These are phyloP conservation scores for Ptychobarbus kaznakovi DNA, from an alignment of 2,797 vertebrate genomes.

Conservation along the genomic window DNA sequence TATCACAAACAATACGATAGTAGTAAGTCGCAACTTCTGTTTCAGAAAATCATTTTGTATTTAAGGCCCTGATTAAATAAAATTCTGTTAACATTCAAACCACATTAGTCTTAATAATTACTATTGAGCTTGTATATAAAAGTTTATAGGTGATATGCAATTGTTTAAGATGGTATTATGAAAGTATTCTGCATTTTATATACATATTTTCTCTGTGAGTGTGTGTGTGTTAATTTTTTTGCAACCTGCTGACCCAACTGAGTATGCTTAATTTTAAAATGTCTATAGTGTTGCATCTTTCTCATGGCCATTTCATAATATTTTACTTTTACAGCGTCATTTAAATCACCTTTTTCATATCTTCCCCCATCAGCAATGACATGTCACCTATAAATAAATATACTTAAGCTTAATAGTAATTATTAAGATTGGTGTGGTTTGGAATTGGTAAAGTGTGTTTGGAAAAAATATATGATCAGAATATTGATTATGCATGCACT, in stretches of 20 bases:
- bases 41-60: background rate
- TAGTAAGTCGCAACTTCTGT: background rate
- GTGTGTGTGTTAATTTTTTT: background rate
- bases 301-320: background rate
- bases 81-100: background rate
- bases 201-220: too few relatives aligned
- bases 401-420: background rate
- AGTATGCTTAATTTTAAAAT: background rate
- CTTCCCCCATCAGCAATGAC: background rate
- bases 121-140: background rate
- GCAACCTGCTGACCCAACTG: too few relatives aligned
- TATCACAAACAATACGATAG: background rate
- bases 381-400: background rate
- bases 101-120: background rate
- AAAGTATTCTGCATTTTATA: background rate
- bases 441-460: background rate
- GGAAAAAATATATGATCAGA: background rate
- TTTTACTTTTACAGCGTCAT: background rate
- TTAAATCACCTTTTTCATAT: background rate
- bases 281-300: background rate
- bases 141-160: background rate
- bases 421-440: background rate
- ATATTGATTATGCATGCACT: background rate
- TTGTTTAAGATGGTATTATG: background rate
- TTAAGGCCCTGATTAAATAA: background rate